Evolutionary conservation across 1,140 invertebrate species (phyloP).

Genomic region (Brachionus sp.): DNA sequence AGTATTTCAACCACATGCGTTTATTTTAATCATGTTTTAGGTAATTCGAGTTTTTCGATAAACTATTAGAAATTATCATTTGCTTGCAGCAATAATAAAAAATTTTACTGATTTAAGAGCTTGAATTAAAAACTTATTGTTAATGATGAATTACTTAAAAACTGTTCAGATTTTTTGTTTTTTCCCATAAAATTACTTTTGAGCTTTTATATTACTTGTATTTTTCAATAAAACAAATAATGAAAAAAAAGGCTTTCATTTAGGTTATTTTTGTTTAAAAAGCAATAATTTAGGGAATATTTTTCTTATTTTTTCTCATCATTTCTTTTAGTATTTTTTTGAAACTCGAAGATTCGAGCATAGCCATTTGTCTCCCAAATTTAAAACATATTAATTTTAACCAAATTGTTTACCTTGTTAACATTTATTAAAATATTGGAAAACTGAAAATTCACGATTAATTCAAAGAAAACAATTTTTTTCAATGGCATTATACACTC

Average conservation of each 20-base stretch:
- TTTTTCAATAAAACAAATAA: not conserved
- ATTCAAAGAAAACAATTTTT: not conserved
- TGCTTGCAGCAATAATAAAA: not conserved
- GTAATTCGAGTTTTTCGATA: not conserved
- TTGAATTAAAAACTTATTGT: not conserved
- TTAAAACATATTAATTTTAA: not conserved
- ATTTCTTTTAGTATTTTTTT: not conserved
- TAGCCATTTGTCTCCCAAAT: not conserved
- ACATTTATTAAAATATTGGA: not conserved
- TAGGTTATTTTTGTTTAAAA: not conserved
- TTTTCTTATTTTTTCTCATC: not conserved
- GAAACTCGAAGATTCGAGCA: not conserved
- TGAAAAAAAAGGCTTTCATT: not conserved
- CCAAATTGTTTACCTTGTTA: not conserved
- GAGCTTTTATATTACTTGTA: not conserved
- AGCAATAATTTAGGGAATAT: not conserved
- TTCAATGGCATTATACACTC: not conserved
- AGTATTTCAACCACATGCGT: not conserved
- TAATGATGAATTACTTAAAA: not conserved
- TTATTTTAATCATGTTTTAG: not conserved
- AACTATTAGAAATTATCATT: not conserved
- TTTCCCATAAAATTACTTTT: not conserved
- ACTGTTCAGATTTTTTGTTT: not conserved
- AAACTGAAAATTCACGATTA: not conserved
- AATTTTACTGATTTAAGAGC: not conserved